These are phyloP conservation scores for Pseudotriccus pelzelni DNA, from an alignment of 2,797 vertebrate genomes.

Conservation along the genomic window DNA sequence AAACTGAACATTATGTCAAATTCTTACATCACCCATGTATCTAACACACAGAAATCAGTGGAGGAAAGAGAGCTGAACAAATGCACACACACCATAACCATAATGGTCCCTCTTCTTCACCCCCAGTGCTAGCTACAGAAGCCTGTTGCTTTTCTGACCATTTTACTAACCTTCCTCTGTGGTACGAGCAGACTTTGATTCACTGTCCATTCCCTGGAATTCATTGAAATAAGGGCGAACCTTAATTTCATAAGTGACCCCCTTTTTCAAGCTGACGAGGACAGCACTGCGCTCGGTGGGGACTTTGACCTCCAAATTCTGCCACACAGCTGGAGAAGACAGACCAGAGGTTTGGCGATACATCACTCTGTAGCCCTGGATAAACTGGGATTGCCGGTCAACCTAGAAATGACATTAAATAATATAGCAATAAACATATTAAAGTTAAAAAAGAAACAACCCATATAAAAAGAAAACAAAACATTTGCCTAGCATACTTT, in stretches of 20 bases:
- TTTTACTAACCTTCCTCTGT: slow-evolving; percentile 90
- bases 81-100: neutral
- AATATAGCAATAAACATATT: neutral
- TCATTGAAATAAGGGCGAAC: slow-evolving; percentile 98
- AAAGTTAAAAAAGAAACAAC: neutral
- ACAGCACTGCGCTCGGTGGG: slow-evolving; percentile 89
- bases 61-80: neutral
- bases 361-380: slow-evolving; percentile 95
- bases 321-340: slow-evolving; percentile 86
- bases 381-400: slow-evolving; percentile 96
- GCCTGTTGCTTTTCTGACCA: neutral
- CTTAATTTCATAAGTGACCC: slow-evolving; percentile 95
- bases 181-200: slow-evolving; percentile 91
- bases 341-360: slow-evolving; percentile 92
- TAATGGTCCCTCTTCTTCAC: neutral
- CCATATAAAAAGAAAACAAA: neutral
- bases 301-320: slow-evolving; percentile 91
- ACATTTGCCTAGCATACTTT: neutral
- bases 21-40: neutral
- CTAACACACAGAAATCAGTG: neutral
- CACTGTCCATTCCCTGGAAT: slow-evolving; percentile 98
- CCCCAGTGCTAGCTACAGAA: neutral
- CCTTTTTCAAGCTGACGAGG: slow-evolving; percentile 89
- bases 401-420: slow-evolving; percentile 78
- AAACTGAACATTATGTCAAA: neutral